phyloP scores from a whole-genome alignment of 2,797 vertebrate genomes.

The Tragelaphus oryx region DNA sequence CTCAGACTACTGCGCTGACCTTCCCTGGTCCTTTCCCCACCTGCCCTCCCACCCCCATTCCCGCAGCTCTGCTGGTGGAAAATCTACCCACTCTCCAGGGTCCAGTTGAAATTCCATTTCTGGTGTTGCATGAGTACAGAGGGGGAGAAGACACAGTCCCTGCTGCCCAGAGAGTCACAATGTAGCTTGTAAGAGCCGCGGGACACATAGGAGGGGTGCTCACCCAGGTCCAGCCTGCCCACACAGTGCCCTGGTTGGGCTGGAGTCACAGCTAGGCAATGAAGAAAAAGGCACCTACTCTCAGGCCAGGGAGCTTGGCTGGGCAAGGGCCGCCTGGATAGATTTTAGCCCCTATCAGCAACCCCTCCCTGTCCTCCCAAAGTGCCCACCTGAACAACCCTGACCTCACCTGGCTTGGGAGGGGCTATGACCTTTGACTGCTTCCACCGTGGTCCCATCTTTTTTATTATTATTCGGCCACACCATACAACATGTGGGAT shows the following conservation, averaged over 20 bases:
- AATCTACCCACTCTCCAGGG: neutral
- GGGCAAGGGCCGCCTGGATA: neutral
- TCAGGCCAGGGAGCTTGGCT: neutral
- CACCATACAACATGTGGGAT: neutral
- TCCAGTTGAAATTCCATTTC: neutral
- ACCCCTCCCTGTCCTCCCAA: neutral
- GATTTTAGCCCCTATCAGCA: neutral
- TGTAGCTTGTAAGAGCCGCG: neutral
- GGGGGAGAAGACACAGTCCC: neutral
- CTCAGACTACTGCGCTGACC: neutral
- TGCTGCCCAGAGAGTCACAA: neutral
- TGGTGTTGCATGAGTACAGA: neutral
- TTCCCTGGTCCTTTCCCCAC: neutral
- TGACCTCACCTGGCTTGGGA: neutral
- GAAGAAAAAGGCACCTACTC: accelerated
- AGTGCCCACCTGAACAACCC: neutral
- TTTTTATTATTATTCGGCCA: neutral
- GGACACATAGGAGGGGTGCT: neutral
- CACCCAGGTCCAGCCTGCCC: neutral
- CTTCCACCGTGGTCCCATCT: neutral
- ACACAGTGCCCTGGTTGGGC: neutral
- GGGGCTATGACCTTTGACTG: neutral
- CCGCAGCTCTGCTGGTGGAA: neutral
- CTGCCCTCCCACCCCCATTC: neutral
- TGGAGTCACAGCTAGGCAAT: neutral